These are phyloP conservation scores for Sparus aurata DNA, from an alignment of 2,797 vertebrate species.

Conservation along the genomic window DNA sequence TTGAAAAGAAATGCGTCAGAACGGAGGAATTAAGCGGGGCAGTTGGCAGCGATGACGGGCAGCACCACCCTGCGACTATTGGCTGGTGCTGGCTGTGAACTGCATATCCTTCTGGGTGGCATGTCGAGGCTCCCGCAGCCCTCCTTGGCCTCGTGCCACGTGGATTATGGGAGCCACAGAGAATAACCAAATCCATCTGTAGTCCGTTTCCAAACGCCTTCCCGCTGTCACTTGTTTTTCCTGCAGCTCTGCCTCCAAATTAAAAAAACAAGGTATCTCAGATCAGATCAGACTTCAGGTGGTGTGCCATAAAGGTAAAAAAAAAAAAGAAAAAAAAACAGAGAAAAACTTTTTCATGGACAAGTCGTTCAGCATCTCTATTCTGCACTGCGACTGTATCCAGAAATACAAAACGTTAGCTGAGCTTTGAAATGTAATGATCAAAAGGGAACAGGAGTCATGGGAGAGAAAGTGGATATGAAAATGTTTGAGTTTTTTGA, in stretches of 20 bases:
- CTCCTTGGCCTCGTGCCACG: slow-evolving; percentile 55
- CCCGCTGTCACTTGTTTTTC: slow-evolving; percentile 40
- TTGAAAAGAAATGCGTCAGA: background rate
- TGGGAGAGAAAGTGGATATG: slow-evolving; percentile 17
- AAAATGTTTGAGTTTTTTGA: slow-evolving; percentile 42
- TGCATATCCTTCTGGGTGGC: slow-evolving; percentile 54
- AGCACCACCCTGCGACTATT: slow-evolving; percentile 17
- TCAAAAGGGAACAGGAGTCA: slow-evolving; percentile 37
- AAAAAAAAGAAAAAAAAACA: no score
- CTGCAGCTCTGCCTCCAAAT: slow-evolving; percentile 37
- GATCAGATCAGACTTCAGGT: slow-evolving; percentile 29
- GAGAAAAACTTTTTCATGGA: slow-evolving; percentile 37
- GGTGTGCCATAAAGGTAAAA: slow-evolving; percentile 22
- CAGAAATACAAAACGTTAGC: slow-evolving; percentile 30
- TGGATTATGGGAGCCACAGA: slow-evolving; percentile 55
- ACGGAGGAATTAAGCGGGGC: slow-evolving; percentile 7
- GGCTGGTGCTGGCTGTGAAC: slow-evolving; percentile 30
- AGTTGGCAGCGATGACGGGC: slow-evolving; percentile 14
- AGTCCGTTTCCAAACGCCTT: slow-evolving; percentile 45
- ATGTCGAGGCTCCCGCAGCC: slow-evolving; percentile 39
- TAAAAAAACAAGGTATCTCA: slow-evolving; percentile 29
- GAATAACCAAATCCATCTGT: slow-evolving; percentile 57
- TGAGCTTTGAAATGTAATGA: slow-evolving; percentile 33
- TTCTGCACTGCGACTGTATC: slow-evolving; percentile 25
- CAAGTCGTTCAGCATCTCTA: slow-evolving; percentile 9